phyloP scores from a whole-genome alignment of 2,113 vertebrate species.

The Pollimyrus isidori region DNA sequence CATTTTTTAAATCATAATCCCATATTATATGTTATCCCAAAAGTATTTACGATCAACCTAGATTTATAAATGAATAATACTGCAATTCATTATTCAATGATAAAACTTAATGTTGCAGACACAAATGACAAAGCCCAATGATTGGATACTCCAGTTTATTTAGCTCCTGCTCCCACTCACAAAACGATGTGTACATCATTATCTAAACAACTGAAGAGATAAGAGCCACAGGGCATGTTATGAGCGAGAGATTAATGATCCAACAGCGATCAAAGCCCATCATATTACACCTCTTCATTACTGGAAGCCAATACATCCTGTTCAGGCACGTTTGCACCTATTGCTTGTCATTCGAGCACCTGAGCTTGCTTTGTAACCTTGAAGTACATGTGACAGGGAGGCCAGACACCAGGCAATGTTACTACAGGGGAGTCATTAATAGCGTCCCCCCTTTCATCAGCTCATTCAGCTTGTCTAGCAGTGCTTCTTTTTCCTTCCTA shows the following conservation, averaged over 20 bases:
- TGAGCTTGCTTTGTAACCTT: slow-evolving; percentile 4
- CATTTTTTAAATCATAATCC: background rate
- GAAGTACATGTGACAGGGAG: slow-evolving; percentile 11
- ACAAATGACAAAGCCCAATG: background rate
- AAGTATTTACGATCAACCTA: background rate
- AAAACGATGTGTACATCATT: background rate
- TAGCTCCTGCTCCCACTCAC: background rate
- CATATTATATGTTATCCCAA: background rate
- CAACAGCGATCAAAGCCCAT: slow-evolving; percentile 6
- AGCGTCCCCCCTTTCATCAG: slow-evolving; percentile 17
- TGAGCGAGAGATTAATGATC: background rate
- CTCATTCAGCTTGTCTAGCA: slow-evolving; percentile 21
- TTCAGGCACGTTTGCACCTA: slow-evolving; percentile 6
- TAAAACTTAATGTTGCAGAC: background rate
- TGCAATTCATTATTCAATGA: background rate
- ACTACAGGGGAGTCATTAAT: slow-evolving; percentile 29
- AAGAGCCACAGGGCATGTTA: background rate
- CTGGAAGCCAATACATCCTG: background rate
- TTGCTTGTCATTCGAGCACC: slow-evolving; percentile 10
- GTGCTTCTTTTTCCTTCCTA: slow-evolving; percentile 28
- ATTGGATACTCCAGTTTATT: background rate
- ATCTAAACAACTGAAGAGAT: background rate
- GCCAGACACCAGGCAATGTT: slow-evolving; percentile 19
- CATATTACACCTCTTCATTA: background rate
- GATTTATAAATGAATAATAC: background rate